phyloP scores from a whole-genome alignment of 2,113 vertebrate genomes.

The Trichechus manatus region DNA sequence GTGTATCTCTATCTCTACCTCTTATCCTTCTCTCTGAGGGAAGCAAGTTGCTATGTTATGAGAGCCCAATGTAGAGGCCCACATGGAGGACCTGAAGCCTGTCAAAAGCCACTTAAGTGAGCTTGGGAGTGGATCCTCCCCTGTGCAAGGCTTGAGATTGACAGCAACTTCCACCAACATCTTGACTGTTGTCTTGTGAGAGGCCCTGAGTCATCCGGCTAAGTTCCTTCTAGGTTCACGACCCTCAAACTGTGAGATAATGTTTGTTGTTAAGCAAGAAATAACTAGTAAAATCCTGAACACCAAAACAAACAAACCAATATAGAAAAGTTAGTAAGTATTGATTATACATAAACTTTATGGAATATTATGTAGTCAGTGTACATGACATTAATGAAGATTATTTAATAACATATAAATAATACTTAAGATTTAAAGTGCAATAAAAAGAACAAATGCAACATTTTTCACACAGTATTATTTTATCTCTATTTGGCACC shows the following conservation, averaged over 20 bases:
- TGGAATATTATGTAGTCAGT: neutral
- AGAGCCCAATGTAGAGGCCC: neutral
- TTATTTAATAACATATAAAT: neutral
- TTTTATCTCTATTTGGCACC: neutral
- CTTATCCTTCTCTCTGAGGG: neutral
- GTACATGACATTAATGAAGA: neutral
- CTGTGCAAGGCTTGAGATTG: too few relatives aligned
- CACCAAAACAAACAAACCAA: neutral
- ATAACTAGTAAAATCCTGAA: neutral
- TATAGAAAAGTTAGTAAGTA: neutral
- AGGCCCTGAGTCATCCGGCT: neutral
- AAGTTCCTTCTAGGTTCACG: neutral
- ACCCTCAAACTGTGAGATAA: neutral
- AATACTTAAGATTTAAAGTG: neutral
- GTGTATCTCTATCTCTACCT: neutral
- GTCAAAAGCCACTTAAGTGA: neutral
- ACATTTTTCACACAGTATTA: neutral
- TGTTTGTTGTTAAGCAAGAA: neutral
- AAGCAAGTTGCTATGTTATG: neutral
- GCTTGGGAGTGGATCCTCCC: too few relatives aligned
- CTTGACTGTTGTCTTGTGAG: neutral
- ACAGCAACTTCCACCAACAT: too few relatives aligned
- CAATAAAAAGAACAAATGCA: neutral
- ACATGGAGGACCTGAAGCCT: neutral
- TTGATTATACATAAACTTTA: neutral